Evolutionary conservation across 2,113 vertebrate genomes (phyloP).

Genomic region (Myocastor coypus): DNA sequence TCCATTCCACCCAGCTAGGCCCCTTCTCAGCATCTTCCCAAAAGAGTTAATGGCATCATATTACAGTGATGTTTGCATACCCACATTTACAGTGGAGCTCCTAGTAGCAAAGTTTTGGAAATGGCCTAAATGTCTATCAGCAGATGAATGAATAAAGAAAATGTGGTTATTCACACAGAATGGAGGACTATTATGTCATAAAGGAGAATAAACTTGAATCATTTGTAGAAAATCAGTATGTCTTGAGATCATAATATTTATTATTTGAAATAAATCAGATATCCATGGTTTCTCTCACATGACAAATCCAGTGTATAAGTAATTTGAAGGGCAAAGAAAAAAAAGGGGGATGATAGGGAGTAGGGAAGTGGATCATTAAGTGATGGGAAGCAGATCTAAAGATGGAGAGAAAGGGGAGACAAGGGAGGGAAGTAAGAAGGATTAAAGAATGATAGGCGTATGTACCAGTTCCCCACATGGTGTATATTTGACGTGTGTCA

Average conservation of each 20-base stretch:
- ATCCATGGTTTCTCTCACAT: neutral
- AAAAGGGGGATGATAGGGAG: neutral
- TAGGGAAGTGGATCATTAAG: neutral
- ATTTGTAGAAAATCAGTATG: neutral
- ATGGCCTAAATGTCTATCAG: neutral
- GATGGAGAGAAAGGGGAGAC: neutral
- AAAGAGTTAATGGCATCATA: neutral
- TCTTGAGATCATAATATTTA: neutral
- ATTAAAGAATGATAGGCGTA: neutral
- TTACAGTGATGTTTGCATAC: neutral
- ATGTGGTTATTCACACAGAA: neutral
- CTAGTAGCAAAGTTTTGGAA: neutral
- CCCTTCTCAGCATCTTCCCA: neutral
- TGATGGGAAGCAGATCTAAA: neutral
- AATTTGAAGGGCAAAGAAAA: neutral
- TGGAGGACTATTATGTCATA: neutral
- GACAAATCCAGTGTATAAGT: neutral
- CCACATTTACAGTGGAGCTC: neutral
- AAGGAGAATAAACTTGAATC: neutral
- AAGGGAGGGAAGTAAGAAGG: neutral
- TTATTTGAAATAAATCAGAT: neutral
- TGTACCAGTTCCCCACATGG: neutral
- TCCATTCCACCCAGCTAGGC: neutral
- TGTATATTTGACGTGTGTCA: neutral
- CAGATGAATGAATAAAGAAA: neutral